Conservation (phyloP, 2,797 vertebrate species). For the Pagetopsis macropterus region DNA sequence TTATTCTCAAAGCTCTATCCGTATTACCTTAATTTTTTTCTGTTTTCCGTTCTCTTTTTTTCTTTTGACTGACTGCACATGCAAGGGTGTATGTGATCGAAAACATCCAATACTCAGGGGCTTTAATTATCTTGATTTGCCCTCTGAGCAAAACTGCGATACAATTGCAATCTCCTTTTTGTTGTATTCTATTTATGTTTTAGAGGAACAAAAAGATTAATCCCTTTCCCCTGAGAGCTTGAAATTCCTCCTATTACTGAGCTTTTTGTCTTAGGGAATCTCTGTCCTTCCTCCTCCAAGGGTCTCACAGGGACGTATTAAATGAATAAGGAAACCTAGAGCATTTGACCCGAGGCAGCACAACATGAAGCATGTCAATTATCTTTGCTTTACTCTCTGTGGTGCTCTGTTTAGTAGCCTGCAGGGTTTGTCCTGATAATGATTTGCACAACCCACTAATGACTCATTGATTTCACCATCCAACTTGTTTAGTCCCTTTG, state of each 20-base stretch:
- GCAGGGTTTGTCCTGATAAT: constrained; percentile 58
- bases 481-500: constrained; percentile 1
- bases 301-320: constrained; percentile 63
- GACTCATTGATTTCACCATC: constrained; percentile 33
- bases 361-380: constrained; percentile 48
- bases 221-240: not conserved
- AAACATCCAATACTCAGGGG: constrained; percentile 8
- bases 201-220: constrained; percentile 17
- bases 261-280: constrained; percentile 18
- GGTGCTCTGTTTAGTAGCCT: constrained; percentile 68
- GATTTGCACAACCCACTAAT: constrained; percentile 45
- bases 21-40: not conserved
- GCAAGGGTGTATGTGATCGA: not conserved
- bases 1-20: not conserved
- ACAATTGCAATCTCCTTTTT: constrained; percentile 24
- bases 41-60: not conserved
- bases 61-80: not conserved
- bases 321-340: constrained; percentile 29
- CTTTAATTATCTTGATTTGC: constrained; percentile 30
- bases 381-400: constrained; percentile 19
- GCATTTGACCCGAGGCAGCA: constrained; percentile 54
- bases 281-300: constrained; percentile 15
- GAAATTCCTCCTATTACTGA: constrained; percentile 25
- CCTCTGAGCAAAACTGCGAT: constrained; percentile 9
- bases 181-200: constrained; percentile 34